Percentiles rank a stretch among this genome's conserved stretches.
phyloP scores from a whole-genome alignment of 2,888 invertebrate species.

The Cheilosia grossa region DNA sequence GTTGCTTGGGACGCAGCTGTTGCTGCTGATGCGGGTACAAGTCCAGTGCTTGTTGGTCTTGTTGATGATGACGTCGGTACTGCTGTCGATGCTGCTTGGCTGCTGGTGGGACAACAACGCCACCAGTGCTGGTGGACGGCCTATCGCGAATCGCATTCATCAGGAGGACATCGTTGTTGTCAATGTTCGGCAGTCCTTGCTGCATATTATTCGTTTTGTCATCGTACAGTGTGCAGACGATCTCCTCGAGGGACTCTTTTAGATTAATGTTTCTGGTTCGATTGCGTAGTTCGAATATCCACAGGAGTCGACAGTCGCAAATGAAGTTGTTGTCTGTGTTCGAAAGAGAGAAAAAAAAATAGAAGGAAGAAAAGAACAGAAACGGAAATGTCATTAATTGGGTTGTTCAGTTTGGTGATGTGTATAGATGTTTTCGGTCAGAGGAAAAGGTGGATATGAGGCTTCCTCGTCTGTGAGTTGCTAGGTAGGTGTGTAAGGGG shows the following conservation, averaged over 20 bases:
- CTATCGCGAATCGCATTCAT: constrained; percentile 72
- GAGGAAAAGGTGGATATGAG: background rate
- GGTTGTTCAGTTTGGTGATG: constrained; percentile 47
- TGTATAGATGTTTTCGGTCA: background rate
- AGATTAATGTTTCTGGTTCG: constrained; percentile 89
- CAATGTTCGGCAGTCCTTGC: constrained; percentile 64
- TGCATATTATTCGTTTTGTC: constrained; percentile 66
- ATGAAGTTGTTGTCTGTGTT: constrained; percentile 91
- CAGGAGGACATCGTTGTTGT: constrained; percentile 71
- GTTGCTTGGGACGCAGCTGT: constrained; percentile 53
- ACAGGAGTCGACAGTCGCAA: constrained; percentile 92
- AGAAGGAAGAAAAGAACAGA: constrained; percentile 49
- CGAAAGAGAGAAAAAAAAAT: constrained; percentile 77
- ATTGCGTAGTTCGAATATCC: constrained; percentile 90
- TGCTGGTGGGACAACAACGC: constrained; percentile 27
- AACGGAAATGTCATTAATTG: constrained; percentile 69
- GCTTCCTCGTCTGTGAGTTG: background rate
- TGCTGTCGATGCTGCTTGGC: constrained; percentile 66
- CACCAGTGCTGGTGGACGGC: constrained; percentile 32
- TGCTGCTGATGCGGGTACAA: constrained; percentile 65
- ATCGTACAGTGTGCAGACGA: constrained; percentile 87
- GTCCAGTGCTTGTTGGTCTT: constrained; percentile 51
- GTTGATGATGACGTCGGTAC: constrained; percentile 66
- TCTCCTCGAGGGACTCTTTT: constrained; percentile 87
- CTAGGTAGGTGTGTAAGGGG: background rate